These are phyloP conservation scores for Holothuria glaberrima DNA, from an alignment of 35 echinoderm and acorn worm genomes.

Conservation along the genomic window DNA sequence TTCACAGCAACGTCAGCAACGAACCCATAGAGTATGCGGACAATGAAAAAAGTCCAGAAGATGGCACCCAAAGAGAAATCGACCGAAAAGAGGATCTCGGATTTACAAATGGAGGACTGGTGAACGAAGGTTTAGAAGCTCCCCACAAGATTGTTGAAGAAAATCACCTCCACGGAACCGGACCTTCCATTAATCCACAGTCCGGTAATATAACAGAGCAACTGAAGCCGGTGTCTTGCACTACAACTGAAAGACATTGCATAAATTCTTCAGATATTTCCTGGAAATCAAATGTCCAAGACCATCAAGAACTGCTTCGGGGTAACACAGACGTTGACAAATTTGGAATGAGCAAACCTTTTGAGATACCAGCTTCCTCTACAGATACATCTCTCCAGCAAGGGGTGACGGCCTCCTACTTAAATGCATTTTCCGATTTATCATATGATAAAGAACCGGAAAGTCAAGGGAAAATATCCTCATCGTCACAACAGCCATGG, in stretches of 20 bases:
- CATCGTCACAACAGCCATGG: too few species aligned
- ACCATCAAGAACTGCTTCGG: neutral
- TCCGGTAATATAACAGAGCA: neutral
- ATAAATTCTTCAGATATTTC: too few species aligned
- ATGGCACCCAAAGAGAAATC: neutral
- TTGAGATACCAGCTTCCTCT: neutral
- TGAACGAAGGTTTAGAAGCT: neutral
- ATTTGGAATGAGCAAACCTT: conserved; percentile 26
- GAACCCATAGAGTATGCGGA: neutral
- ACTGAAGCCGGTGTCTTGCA: neutral
- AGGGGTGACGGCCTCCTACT: too few species aligned
- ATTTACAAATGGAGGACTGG: neutral
- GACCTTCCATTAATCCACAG: neutral
- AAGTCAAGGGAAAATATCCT: too few species aligned
- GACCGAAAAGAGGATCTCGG: neutral
- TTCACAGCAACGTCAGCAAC: neutral
- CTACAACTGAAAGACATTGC: neutral
- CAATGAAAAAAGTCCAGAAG: neutral
- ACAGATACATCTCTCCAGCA: too few species aligned
- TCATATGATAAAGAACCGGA: too few species aligned
- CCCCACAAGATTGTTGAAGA: neutral
- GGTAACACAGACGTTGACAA: neutral
- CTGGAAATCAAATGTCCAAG: neutral
- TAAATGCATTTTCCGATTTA: too few species aligned
- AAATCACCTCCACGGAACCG: neutral